These are phyloP conservation scores for Ailuropoda melanoleuca DNA, from an alignment of 2,113 vertebrate species.

Conservation along the genomic window DNA sequence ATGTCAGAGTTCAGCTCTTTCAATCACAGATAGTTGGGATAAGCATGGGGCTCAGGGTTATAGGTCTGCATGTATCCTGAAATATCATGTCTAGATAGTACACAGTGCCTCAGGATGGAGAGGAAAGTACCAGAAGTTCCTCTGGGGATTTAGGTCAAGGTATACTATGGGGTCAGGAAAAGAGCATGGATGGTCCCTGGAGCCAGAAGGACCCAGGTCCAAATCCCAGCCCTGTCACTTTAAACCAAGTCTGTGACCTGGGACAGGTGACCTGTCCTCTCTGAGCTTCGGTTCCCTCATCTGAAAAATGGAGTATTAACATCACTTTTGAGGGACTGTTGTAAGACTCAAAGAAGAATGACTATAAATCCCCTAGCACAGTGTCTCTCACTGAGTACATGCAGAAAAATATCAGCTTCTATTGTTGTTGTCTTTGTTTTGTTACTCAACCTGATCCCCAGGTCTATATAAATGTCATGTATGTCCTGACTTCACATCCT, in stretches of 20 bases:
- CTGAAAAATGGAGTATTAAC: not conserved
- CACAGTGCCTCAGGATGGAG: not conserved
- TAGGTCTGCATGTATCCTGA: not conserved
- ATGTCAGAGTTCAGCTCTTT: not conserved
- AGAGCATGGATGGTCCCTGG: not conserved
- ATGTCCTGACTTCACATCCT: not conserved
- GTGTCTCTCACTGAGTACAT: not conserved
- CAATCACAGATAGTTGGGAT: not conserved
- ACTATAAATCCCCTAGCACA: not conserved
- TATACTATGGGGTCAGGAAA: fast-evolving
- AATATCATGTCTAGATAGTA: not conserved
- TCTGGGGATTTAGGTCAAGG: not conserved
- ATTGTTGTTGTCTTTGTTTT: not conserved
- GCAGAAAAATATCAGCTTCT: not conserved
- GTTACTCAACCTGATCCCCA: not conserved
- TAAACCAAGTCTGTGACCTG: not conserved
- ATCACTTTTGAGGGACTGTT: not conserved
- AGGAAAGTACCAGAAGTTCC: not conserved
- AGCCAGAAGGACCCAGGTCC: not conserved
- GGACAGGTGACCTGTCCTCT: not conserved
- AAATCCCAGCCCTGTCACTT: not conserved
- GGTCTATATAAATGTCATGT: not conserved
- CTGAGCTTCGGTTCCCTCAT: not conserved
- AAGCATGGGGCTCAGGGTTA: too few species aligned
- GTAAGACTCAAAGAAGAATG: not conserved